These are phyloP conservation scores for Onychostoma macrolepis DNA, from an alignment of 2,113 vertebrate species.

Conservation along the genomic window DNA sequence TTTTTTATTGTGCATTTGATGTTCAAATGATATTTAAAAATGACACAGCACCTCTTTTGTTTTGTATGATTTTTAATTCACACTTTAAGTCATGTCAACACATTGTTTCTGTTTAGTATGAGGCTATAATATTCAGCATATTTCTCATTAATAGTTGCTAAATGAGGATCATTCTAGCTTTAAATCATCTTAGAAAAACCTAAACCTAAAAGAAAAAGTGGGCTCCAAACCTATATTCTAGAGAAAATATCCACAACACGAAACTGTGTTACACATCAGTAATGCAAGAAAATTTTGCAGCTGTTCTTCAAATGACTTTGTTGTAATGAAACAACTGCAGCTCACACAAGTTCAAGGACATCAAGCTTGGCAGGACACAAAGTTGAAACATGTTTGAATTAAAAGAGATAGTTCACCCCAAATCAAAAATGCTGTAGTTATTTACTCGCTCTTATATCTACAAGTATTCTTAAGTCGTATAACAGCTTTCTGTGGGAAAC, in stretches of 20 bases:
- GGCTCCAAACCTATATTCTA: conserved; percentile 1
- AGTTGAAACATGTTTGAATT: not conserved
- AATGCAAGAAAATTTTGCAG: conserved; percentile 1
- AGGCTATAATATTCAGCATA: not conserved
- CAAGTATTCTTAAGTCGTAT: not conserved
- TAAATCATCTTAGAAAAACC: not conserved
- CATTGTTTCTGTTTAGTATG: not conserved
- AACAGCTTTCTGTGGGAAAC: not conserved
- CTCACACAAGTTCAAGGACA: not conserved
- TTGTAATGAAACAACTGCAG: not conserved
- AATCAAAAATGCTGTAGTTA: not conserved
- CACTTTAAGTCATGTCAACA: not conserved
- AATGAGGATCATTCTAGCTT: not conserved
- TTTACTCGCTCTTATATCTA: not conserved
- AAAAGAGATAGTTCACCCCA: not conserved
- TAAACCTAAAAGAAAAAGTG: not conserved
- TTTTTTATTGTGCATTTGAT: not conserved
- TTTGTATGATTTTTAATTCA: not conserved
- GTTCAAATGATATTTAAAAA: not conserved
- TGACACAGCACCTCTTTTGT: not conserved
- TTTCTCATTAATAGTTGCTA: not conserved
- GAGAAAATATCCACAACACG: not conserved
- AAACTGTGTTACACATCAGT: not conserved
- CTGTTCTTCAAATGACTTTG: not conserved
- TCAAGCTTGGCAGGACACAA: not conserved